phyloP scores from a whole-genome alignment of 2,113 vertebrate species.

The Pipa parva region DNA sequence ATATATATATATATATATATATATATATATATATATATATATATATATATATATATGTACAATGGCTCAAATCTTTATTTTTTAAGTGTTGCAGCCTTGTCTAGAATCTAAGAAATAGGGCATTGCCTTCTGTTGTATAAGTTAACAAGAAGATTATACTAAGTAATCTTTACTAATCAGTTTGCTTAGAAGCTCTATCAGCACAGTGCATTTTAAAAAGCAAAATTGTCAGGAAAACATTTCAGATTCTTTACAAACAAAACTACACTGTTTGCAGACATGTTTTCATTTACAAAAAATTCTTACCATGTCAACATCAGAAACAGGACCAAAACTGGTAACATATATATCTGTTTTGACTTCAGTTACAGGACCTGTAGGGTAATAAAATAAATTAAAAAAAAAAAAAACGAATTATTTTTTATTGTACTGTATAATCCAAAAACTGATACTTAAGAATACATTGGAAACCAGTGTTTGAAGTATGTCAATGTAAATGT shows the following conservation, averaged over 20 bases:
- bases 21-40: too few species aligned
- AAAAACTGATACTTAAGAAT: too few species aligned
- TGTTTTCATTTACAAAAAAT: background rate
- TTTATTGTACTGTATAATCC: too few species aligned
- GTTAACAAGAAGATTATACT: conserved; percentile 23
- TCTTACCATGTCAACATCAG: conserved; percentile 96
- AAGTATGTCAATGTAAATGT: too few species aligned
- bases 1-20: too few species aligned
- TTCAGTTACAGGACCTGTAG: conserved; percentile 79
- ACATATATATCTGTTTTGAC: conserved; percentile 97
- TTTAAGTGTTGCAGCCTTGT: too few species aligned
- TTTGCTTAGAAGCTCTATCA: conserved; percentile 8
- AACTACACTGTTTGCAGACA: background rate
- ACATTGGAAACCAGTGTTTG: too few species aligned
- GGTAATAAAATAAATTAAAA: background rate
- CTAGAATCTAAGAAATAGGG: background rate
- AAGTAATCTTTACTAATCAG: conserved; percentile 36
- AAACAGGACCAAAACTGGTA: conserved; percentile 95
- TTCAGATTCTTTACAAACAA: background rate
- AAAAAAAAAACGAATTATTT: too few species aligned
- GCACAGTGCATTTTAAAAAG: background rate
- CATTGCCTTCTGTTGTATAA: conserved; percentile 12
- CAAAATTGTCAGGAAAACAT: background rate
- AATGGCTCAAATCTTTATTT: too few species aligned
- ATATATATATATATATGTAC: too few species aligned